Evolutionary conservation across 1,140 invertebrate species (phyloP).

Genomic region (Cyclina sinensis): DNA sequence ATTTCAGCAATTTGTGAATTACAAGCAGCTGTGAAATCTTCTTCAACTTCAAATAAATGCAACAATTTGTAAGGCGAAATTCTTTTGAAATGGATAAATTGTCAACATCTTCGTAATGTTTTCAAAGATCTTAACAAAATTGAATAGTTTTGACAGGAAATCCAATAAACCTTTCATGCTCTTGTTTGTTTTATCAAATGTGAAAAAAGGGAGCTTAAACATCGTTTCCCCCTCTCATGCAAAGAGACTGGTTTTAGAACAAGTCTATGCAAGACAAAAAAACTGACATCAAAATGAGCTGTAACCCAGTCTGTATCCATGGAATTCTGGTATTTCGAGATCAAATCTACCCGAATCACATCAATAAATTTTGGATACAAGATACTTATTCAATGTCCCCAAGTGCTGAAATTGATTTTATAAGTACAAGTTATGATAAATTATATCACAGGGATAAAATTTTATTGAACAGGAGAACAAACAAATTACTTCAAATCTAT

Average conservation of each 20-base stretch:
- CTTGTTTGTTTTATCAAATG: conserved; percentile 34
- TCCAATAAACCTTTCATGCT: conserved; percentile 29
- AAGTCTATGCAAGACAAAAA: neutral
- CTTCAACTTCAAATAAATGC: neutral
- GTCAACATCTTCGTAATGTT: conserved; percentile 32
- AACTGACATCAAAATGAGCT: conserved; percentile 47
- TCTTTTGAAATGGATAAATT: conserved; percentile 14
- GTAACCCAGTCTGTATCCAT: conserved; percentile 55
- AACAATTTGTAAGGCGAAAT: conserved; percentile 22
- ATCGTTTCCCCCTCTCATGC: conserved; percentile 9
- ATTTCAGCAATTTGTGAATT: conserved; percentile 3
- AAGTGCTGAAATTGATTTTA: conserved; percentile 69
- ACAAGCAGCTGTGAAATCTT: conserved; percentile 1
- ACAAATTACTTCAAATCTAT: conserved; percentile 63
- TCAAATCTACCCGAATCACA: conserved; percentile 26
- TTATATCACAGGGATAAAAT: conserved; percentile 54
- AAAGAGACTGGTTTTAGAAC: conserved; percentile 43
- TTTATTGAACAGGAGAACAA: conserved; percentile 48
- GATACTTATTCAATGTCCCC: conserved; percentile 54
- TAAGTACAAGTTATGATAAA: conserved; percentile 66
- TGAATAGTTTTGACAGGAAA: conserved; percentile 44
- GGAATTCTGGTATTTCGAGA: conserved; percentile 64
- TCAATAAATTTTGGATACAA: conserved; percentile 69
- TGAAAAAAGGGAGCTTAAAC: neutral
- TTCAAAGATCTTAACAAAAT: conserved; percentile 40